Conservation (phyloP, 2,113 vertebrate genomes). For the Eudyptes chrysolophus region DNA sequence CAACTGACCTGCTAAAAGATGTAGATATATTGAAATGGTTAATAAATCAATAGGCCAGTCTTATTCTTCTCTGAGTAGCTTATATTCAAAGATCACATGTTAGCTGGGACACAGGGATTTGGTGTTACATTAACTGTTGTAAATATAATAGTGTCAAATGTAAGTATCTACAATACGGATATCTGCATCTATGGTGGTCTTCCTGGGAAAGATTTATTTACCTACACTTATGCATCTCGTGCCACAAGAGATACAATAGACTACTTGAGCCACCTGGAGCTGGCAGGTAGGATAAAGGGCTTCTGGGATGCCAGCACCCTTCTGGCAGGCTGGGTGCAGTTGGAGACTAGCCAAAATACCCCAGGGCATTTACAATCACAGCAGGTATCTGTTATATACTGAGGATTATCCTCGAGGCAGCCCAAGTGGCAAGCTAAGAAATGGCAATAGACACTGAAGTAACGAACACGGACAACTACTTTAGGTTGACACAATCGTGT, state of each 20-base stretch:
- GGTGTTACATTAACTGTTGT: too few species aligned
- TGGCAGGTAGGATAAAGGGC: not conserved
- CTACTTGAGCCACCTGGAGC: not conserved
- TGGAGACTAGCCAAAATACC: not conserved
- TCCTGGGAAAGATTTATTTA: not conserved
- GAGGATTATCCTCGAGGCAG: not conserved
- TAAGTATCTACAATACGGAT: not conserved
- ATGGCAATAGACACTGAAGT: not conserved
- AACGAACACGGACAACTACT: not conserved
- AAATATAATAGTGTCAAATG: not conserved
- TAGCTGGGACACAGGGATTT: not conserved
- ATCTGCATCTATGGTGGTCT: not conserved
- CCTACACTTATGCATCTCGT: not conserved
- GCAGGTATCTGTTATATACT: not conserved
- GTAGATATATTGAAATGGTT: not conserved
- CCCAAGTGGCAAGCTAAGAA: not conserved
- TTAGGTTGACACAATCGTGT: not conserved
- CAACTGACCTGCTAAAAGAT: not conserved
- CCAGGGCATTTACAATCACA: not conserved
- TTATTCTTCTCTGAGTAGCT: not conserved
- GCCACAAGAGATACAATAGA: not conserved
- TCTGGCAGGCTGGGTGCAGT: not conserved
- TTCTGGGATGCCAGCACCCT: not conserved
- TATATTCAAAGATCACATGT: not conserved
- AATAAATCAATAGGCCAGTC: not conserved